A percentile compares a stretch with the other conserved stretches of the same genome.
Conservation (phyloP, 1,140 invertebrate species). For the Propsilocerus akamusi region DNA sequence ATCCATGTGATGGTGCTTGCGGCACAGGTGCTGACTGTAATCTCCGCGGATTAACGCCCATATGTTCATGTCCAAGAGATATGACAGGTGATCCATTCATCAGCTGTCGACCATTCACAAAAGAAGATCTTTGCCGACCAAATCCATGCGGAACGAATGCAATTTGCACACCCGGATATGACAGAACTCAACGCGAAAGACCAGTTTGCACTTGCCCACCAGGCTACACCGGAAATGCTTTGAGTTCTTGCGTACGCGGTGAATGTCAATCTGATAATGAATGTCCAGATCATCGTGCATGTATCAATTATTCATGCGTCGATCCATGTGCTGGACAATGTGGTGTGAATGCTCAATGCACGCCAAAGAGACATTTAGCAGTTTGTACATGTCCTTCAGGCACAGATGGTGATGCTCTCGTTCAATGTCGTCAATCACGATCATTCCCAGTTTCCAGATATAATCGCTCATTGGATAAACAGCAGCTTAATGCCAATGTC, state of each 20-base stretch:
- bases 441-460: slow-evolving; percentile 21
- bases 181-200: slow-evolving; percentile 57
- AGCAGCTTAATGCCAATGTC: too few species aligned
- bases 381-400: slow-evolving; percentile 70
- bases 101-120: slow-evolving; percentile 55
- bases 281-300: slow-evolving; percentile 47
- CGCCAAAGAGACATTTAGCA: slow-evolving; percentile 52
- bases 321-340: slow-evolving; percentile 66
- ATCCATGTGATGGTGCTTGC: slow-evolving; percentile 63
- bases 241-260: slow-evolving; percentile 46
- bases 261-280: slow-evolving; percentile 56
- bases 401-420: slow-evolving; percentile 51
- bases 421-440: slow-evolving; percentile 20
- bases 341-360: slow-evolving; percentile 32
- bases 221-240: slow-evolving; percentile 64
- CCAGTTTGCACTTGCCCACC: slow-evolving; percentile 40
- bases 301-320: slow-evolving; percentile 50
- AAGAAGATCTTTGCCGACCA: slow-evolving; percentile 61
- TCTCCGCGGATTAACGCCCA: slow-evolving; percentile 51
- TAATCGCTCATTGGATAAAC: slow-evolving; percentile 9
- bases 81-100: slow-evolving; percentile 76
- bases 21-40: slow-evolving; percentile 64
- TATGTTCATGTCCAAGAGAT: slow-evolving; percentile 69
- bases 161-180: slow-evolving; percentile 60
- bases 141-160: slow-evolving; percentile 73